phyloP scores from a whole-genome alignment of 2,797 vertebrate species.

The Craterocephalus amniculus region DNA sequence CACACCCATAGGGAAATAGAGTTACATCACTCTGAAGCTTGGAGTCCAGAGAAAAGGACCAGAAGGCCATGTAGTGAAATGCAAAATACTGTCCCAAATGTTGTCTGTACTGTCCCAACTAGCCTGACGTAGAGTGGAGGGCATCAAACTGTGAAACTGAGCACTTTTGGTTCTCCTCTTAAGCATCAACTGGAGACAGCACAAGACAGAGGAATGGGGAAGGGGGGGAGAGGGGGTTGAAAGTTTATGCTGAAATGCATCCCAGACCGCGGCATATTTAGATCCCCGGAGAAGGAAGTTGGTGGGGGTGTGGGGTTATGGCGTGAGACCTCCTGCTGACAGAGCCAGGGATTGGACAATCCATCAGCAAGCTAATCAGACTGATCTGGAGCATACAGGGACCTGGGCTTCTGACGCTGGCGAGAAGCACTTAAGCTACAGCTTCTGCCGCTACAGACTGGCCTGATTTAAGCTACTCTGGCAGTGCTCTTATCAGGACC shows the following conservation, averaged over 20 bases:
- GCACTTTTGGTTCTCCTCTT: conserved; percentile 33
- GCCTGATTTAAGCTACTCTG: conserved; percentile 74
- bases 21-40: conserved; percentile 19
- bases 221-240: conserved; percentile 1
- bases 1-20: conserved; percentile 15
- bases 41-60: conserved; percentile 12
- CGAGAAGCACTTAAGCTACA: conserved; percentile 42
- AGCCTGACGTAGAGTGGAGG: conserved; percentile 40
- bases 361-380: conserved; percentile 81
- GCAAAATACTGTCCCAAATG: conserved; percentile 34
- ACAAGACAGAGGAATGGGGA: conserved; percentile 43
- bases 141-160: conserved; percentile 51
- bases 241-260: conserved; percentile 58
- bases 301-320: conserved; percentile 7
- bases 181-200: conserved; percentile 40
- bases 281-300: conserved; percentile 31
- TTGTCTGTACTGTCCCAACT: conserved; percentile 19
- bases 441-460: conserved; percentile 63
- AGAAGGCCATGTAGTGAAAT: conserved; percentile 9
- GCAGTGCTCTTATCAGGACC: conserved; percentile 69
- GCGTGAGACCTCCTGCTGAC: conserved; percentile 58
- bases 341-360: conserved; percentile 69
- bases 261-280: conserved; percentile 37
- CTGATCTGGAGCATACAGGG: conserved; percentile 69
- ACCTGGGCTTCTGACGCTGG: conserved; percentile 43